Conservation (phyloP, 2,888 invertebrate genomes). For the Sacculina carcini region DNA sequence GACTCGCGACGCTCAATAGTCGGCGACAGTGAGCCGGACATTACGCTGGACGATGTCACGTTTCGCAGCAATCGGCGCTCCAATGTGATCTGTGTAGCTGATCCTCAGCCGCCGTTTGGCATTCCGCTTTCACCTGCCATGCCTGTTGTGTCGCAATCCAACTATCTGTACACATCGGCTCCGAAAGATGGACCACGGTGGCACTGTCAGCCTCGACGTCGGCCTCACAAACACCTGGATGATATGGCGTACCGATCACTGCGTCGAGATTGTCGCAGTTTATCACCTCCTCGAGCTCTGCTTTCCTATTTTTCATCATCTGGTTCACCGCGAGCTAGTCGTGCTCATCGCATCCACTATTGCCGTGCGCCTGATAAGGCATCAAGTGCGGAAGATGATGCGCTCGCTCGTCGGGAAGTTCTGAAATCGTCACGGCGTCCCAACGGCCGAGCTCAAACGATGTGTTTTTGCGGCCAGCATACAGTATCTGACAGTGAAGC, state of each 20-base stretch:
- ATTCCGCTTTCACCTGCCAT: conserved; percentile 63
- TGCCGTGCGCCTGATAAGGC: not conserved
- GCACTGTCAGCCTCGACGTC: conserved; percentile 34
- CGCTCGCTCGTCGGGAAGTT: not conserved
- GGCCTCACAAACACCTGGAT: conserved; percentile 58
- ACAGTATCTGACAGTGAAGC: not conserved
- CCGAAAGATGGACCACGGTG: conserved; percentile 27
- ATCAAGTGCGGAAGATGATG: not conserved
- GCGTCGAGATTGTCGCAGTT: conserved; percentile 38
- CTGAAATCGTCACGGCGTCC: not conserved
- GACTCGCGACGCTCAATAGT: conserved; percentile 1
- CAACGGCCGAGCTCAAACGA: not conserved
- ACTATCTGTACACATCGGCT: conserved; percentile 54
- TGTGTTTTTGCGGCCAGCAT: not conserved
- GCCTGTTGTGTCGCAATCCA: conserved; percentile 47
- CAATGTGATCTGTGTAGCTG: conserved; percentile 33
- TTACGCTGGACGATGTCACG: conserved; percentile 55
- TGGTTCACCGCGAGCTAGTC: not conserved
- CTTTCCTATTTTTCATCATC: too few relatives aligned
- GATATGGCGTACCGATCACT: conserved; percentile 62
- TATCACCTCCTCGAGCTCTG: not conserved
- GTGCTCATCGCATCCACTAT: not conserved
- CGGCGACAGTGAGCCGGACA: conserved; percentile 36
- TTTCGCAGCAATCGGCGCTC: conserved; percentile 51
- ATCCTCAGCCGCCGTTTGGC: conserved; percentile 69